Percentiles rank a stretch among this genome's conserved stretches.
These are phyloP conservation scores for Torymus texanus DNA, from an alignment of 2,888 invertebrate species.

Conservation along the genomic window DNA sequence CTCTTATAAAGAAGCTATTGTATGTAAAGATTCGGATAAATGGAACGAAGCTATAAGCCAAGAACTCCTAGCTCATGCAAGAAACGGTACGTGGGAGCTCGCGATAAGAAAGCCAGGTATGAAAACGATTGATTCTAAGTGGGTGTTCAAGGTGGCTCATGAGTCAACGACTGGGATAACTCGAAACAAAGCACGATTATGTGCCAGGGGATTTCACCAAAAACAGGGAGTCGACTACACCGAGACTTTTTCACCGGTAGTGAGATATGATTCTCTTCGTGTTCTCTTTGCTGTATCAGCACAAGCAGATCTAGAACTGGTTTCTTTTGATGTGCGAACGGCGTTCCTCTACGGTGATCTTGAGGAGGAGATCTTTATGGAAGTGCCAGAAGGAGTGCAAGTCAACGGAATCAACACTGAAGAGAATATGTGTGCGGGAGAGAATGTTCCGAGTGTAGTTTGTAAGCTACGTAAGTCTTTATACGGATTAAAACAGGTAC, in stretches of 20 bases:
- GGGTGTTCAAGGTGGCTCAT: background rate
- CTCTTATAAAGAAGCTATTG: too few species aligned
- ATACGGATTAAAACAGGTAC: background rate
- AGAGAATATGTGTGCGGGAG: too few species aligned
- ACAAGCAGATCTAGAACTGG: background rate
- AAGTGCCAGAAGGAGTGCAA: background rate
- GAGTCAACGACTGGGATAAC: background rate
- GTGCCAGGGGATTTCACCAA: background rate
- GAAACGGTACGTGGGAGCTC: too few species aligned
- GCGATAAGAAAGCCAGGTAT: too few species aligned
- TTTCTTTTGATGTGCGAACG: background rate
- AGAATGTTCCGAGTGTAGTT: background rate
- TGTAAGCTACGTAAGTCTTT: background rate
- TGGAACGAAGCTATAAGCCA: too few species aligned
- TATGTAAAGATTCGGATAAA: too few species aligned
- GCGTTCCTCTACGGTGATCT: background rate
- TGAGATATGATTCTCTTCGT: background rate
- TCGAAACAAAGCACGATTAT: background rate
- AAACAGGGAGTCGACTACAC: background rate
- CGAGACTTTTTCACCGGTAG: background rate
- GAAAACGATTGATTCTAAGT: background rate
- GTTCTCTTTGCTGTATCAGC: background rate
- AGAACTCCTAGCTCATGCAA: too few species aligned
- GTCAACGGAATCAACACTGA: too few species aligned
- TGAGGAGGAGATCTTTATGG: background rate